Base-by-base conservation (phyloP, 2,797 vertebrate species). In the Podarcis lilfordi region DNA sequence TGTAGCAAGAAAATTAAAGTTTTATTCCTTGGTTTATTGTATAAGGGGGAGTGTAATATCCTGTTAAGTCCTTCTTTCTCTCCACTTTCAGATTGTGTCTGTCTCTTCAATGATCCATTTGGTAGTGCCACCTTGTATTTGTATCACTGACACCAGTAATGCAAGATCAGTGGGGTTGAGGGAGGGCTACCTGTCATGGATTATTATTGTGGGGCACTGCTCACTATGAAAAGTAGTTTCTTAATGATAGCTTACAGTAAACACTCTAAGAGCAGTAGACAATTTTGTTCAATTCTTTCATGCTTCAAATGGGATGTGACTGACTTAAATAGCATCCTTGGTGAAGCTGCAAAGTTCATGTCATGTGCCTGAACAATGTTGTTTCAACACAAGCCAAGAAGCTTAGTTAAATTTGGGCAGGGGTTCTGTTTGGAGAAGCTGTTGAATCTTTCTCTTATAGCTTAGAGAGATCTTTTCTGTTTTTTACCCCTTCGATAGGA, bases 401-500 rank as follows among this genome's bases (percentile, higher is more conserved):
- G 23, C 9, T 7, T 29, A 17, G 45, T 66, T 61, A 72, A 74
- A 35, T 9, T 32, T 79, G 45, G 66, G 29, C 55, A 10, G 66
- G 35, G 17, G n/a, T 19, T 32, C 59, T n/a, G 50, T 3, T 74
- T 27, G 9, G 27, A n/a, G 59, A 32, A 66, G 25, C 11, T 29
- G 3, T 8, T 4, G 9, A 6, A 81, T 55, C 29, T 23, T 50
- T 21, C 17, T 50, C 59, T 80, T 50, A 55, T 1, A 40, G 61
- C 61, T 55, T 3, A 55, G 11, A 85, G 8, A 91, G 37, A 25
- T 82, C 10, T 55, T 15, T 1, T 88, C 17, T 93, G 82, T 11
- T 3, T 92, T 90, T 23, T 80, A 32, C n/a, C 80, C 32, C 84
- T 81, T 77, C 43, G 89, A 93, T 96, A 99, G 98, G 99, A 99